Base-by-base conservation (phyloP, 2,113 vertebrate species). In the Oceanodroma tethys region DNA sequence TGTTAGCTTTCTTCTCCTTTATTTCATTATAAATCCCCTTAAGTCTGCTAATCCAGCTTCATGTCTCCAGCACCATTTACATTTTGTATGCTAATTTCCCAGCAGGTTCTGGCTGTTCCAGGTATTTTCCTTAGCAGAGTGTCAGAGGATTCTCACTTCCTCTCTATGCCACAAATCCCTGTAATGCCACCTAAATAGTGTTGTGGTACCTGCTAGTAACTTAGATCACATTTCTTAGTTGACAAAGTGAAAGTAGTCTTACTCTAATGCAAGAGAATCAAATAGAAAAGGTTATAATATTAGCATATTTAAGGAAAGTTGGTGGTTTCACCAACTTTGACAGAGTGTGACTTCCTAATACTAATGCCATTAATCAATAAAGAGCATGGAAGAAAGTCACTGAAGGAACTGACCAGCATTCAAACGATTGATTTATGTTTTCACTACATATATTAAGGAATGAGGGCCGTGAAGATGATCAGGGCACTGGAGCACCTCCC, bases 21-120 rank as follows among this genome's bases (percentile, higher is more conserved):
- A 96, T 97, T 98, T 97, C 76, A 90, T 58, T 92, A 85, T 87
- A 97, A 98, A 97, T 91, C 86, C 88, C 75, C 76, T 42, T 95
- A 97, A 95, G 1, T 78, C 76, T 91, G 71, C 34, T 98, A 97
- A 98, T 97, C 85, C 92, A 92, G 23, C 32, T 95, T 97, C 66
- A 47, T 78, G 95, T 94, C 88, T 96, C 79, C 60, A 84, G 71
- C 80, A 85, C 93, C 63, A 94, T 97, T 98, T 97, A 86, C 38
- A 94, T 97, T 95, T 86, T 67, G 36, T 84, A 83, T 91, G 52
- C 48, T 91, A 94, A 97, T 97, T 98, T 98, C 94, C 90, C 95
- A 93, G 30, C 59, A 94, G 95, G 10, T 95, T 95, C 78, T 90
- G 45, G 43, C 81, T 81, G 63, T 80, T 91, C 74, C 68, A 53